Evolutionary conservation across 2,113 vertebrate genomes (phyloP).

Genomic region (Plectropomus leopardus): DNA sequence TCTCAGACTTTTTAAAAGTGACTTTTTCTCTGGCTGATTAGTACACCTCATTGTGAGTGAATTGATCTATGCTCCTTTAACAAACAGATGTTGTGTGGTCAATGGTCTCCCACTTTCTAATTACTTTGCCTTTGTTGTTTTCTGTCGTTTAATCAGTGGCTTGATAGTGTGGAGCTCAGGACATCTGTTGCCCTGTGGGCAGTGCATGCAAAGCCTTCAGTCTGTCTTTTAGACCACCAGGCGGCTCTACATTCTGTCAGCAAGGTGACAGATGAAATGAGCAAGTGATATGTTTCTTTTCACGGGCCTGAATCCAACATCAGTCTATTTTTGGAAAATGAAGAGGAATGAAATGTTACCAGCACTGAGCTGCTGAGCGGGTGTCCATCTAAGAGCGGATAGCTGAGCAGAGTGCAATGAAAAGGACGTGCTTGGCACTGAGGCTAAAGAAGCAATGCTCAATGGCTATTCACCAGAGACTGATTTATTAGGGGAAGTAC

Average conservation of each 20-base stretch:
- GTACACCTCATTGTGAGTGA: background rate
- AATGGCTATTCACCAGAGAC: slow-evolving; percentile 25
- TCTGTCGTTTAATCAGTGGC: background rate
- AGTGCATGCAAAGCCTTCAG: background rate
- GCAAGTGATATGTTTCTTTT: slow-evolving; percentile 36
- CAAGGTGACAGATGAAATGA: slow-evolving; percentile 41
- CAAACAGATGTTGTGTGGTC: background rate
- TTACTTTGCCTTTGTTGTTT: background rate
- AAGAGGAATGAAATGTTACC: slow-evolving; percentile 42
- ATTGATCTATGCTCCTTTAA: background rate
- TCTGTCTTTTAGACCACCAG: slow-evolving; percentile 22
- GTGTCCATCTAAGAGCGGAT: slow-evolving; percentile 19
- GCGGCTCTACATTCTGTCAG: slow-evolving; percentile 39
- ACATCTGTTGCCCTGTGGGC: slow-evolving; percentile 12
- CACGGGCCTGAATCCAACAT: slow-evolving; percentile 5
- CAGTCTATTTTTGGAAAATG: slow-evolving; percentile 51
- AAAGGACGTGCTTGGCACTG: slow-evolving; percentile 31
- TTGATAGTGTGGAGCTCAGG: background rate
- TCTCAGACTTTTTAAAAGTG: background rate
- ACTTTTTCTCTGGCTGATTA: background rate
- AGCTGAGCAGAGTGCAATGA: slow-evolving; percentile 19
- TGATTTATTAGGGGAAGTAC: slow-evolving; percentile 38
- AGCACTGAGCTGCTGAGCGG: slow-evolving; percentile 21
- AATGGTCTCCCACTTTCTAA: background rate
- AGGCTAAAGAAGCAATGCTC: slow-evolving; percentile 27